Conservation (phyloP, 53 echinoderm and acorn worm species). For the Luidia sarsii region DNA sequence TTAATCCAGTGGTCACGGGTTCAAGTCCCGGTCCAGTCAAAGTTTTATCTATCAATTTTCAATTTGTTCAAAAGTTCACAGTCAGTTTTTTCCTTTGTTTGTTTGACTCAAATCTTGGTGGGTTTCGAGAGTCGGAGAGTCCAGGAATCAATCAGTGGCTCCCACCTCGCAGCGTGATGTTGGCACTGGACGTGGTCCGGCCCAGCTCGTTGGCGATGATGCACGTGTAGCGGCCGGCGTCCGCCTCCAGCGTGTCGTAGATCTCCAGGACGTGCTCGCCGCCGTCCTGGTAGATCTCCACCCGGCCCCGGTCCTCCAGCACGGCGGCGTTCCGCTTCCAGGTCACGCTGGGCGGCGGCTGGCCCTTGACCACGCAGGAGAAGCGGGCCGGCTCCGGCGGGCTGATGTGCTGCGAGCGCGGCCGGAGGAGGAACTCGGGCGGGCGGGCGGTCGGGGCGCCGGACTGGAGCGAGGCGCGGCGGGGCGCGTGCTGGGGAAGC, state of each 20-base stretch:
- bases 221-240: conserved; percentile 80
- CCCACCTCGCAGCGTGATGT: conserved; percentile 55
- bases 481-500: conserved; percentile 6
- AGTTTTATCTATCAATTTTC: too few relatives aligned
- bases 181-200: conserved; percentile 50
- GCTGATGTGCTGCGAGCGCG: conserved; percentile 70
- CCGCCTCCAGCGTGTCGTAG: conserved; percentile 60
- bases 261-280: conserved; percentile 82
- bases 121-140: too few relatives aligned
- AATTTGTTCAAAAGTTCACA: too few relatives aligned
- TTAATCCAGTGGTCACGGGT: too few relatives aligned
- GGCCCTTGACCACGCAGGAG: conserved; percentile 77
- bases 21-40: too few relatives aligned
- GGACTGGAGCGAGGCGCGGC: conserved; percentile 35
- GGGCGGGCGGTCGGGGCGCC: conserved; percentile 30
- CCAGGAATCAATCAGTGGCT: too few relatives aligned
- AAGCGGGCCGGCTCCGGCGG: conserved; percentile 69
- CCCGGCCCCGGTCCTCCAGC: conserved; percentile 58
- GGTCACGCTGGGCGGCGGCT: conserved; percentile 73
- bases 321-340: conserved; percentile 73
- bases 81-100: too few relatives aligned
- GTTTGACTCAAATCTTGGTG: too few relatives aligned
- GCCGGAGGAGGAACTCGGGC: conserved; percentile 82
- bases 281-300: conserved; percentile 76
- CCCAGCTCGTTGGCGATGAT: conserved; percentile 73